Evolutionary conservation across 1,140 invertebrate species (phyloP).

Genomic region (Tribolium madens): DNA sequence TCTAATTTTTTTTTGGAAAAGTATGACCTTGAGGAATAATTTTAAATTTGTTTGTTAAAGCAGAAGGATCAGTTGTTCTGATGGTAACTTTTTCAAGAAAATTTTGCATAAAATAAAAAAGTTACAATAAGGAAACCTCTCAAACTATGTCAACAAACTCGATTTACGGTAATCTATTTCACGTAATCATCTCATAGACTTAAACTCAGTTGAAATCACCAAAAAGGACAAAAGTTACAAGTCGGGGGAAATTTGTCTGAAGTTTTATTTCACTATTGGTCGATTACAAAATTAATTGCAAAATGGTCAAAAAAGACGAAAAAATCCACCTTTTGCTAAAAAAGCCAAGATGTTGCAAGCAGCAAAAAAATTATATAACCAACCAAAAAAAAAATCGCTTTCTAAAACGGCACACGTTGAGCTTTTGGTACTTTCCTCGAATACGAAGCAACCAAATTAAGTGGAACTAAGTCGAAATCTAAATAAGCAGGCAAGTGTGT

Average conservation of each 20-base stretch:
- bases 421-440: background rate
- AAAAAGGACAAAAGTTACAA: constrained; percentile 5
- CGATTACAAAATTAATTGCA: background rate
- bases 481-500: background rate
- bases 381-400: background rate
- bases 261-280: background rate
- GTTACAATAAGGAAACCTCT: too few relatives aligned
- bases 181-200: background rate
- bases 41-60: too few relatives aligned
- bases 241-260: background rate
- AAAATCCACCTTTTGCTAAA: background rate
- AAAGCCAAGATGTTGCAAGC: background rate
- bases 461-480: background rate
- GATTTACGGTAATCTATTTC: background rate
- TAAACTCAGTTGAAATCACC: background rate
- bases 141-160: too few relatives aligned
- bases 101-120: too few relatives aligned
- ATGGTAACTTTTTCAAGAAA: too few relatives aligned
- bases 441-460: background rate
- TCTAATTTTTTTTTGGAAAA: too few relatives aligned
- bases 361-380: background rate
- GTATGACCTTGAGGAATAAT: too few relatives aligned
- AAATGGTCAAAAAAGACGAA: background rate
- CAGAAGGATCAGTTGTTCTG: too few relatives aligned
- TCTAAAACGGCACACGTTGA: background rate